Conservation (phyloP, 1,140 invertebrate genomes). For the Brachystomella parvula region DNA sequence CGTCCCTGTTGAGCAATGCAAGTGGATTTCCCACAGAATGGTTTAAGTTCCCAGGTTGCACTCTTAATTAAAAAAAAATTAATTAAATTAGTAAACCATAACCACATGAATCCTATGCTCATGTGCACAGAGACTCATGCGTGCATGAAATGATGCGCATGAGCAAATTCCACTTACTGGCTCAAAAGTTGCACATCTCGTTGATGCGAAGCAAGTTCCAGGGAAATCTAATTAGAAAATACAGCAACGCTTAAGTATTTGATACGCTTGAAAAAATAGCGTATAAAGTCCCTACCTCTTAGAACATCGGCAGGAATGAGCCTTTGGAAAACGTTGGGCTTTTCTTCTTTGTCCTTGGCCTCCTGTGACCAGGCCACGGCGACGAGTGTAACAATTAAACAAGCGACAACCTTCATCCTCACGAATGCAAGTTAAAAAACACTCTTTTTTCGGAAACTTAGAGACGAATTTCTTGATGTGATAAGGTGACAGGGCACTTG, state of each 20-base stretch:
- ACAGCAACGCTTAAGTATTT: neutral
- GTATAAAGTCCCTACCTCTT: conserved; percentile 53
- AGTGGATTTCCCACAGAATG: conserved; percentile 78
- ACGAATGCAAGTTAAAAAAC: neutral
- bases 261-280: neutral
- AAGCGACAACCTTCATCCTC: conserved; percentile 44
- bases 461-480: neutral
- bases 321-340: conserved; percentile 62
- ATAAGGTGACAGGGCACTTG: neutral
- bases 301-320: conserved; percentile 76
- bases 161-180: conserved; percentile 47
- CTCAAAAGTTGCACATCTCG: conserved; percentile 74
- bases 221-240: conserved; percentile 65
- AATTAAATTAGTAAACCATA: too few relatives aligned
- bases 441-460: neutral
- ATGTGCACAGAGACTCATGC: too few relatives aligned
- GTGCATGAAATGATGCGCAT: too few relatives aligned
- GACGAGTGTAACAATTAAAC: conserved; percentile 41
- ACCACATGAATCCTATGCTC: too few relatives aligned
- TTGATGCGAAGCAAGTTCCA: conserved; percentile 78
- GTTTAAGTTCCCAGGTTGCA: conserved; percentile 71
- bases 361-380: conserved; percentile 52
- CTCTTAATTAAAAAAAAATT: conserved; percentile 39
- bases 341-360: conserved; percentile 46
- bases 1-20: conserved; percentile 57